Conservation (phyloP, 2,888 invertebrate genomes). For the Parnassius smintheus region DNA sequence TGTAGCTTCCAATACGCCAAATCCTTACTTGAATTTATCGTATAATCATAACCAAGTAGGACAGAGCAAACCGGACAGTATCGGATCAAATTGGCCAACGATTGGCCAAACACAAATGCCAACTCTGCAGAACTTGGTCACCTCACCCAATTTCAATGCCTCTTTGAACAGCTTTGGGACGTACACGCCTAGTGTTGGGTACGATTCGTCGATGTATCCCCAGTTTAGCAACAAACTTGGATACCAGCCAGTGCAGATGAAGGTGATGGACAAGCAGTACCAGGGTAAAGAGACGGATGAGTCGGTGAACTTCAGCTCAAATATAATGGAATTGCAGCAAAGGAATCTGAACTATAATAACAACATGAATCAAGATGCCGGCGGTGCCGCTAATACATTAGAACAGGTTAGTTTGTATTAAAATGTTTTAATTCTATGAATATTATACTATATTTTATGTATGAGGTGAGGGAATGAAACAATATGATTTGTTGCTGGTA, state of each 20-base stretch:
- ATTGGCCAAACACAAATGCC: constrained; percentile 62
- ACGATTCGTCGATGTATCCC: constrained; percentile 70
- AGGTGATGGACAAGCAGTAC: constrained; percentile 51
- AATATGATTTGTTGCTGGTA: too few species aligned
- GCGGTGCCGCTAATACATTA: constrained; percentile 42
- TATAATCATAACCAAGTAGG: constrained; percentile 37
- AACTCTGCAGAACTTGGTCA: constrained; percentile 54
- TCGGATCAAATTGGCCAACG: constrained; percentile 47
- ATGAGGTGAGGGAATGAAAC: too few species aligned
- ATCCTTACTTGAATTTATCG: constrained; percentile 51
- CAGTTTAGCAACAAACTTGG: constrained; percentile 58
- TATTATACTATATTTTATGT: too few species aligned
- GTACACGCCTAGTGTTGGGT: constrained; percentile 53
- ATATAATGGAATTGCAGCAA: constrained; percentile 49
- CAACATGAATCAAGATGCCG: constrained; percentile 38
- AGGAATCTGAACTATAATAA: constrained; percentile 53
- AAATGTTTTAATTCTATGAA: neutral
- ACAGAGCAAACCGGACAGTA: constrained; percentile 43
- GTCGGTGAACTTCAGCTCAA: constrained; percentile 46
- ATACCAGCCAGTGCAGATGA: constrained; percentile 55
- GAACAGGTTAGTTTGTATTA: constrained; percentile 50
- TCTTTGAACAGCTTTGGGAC: constrained; percentile 56
- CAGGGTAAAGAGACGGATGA: constrained; percentile 53
- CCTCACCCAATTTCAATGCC: constrained; percentile 62
- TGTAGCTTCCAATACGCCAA: constrained; percentile 42